phyloP scores from a whole-genome alignment of 2,113 vertebrate genomes.

The Cottus gobio region DNA sequence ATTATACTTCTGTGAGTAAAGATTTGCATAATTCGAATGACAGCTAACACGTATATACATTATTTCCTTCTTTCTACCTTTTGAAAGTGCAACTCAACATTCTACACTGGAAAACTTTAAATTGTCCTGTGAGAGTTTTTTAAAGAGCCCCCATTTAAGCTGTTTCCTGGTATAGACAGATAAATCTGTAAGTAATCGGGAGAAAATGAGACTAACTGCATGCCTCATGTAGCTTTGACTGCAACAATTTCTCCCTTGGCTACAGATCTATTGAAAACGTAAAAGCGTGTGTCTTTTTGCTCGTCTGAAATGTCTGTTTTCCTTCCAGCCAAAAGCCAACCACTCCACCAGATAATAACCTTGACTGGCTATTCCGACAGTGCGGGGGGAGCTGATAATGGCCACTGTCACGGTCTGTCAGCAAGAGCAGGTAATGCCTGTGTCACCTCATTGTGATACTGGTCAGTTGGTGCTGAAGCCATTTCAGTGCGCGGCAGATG shows the following conservation, averaged over 20 bases:
- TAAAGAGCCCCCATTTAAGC: constrained; percentile 29
- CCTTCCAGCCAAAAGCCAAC: constrained; percentile 50
- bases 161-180: constrained; percentile 41
- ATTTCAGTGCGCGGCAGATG: constrained; percentile 51
- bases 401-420: constrained; percentile 68
- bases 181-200: constrained; percentile 37
- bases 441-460: constrained; percentile 53
- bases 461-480: constrained; percentile 47
- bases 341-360: constrained; percentile 67
- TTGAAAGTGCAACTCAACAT: neutral
- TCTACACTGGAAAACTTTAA: constrained; percentile 29
- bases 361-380: constrained; percentile 43
- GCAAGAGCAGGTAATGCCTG: constrained; percentile 60
- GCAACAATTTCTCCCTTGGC: constrained; percentile 56
- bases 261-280: constrained; percentile 51
- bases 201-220: constrained; percentile 48
- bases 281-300: constrained; percentile 17
- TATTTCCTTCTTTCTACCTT: neutral
- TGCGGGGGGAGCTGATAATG: constrained; percentile 62
- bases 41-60: neutral
- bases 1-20: neutral
- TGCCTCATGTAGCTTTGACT: constrained; percentile 54
- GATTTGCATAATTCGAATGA: neutral
- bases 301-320: constrained; percentile 38
- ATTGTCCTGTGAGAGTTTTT: constrained; percentile 23